phyloP scores from a whole-genome alignment of 2,797 vertebrate genomes.

The Selene dorsalis region DNA sequence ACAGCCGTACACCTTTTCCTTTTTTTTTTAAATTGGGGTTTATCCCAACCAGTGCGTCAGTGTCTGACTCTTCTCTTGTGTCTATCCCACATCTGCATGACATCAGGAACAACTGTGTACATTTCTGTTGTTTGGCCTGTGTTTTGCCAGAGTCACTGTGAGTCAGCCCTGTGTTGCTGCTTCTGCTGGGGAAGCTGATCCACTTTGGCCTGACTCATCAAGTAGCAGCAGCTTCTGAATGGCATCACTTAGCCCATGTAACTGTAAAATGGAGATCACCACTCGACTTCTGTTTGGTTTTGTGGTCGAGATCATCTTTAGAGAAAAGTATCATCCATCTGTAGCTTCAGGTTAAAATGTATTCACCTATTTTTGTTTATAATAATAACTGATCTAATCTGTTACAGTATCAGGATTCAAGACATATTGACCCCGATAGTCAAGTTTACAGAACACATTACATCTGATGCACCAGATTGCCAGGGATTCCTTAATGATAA shows the following conservation, averaged over 20 bases:
- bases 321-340: not conserved
- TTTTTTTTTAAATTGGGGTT: not conserved
- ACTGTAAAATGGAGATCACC: slow-evolving; percentile 13
- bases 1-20: slow-evolving; percentile 18
- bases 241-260: slow-evolving; percentile 21
- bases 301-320: not conserved
- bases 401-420: not conserved
- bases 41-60: slow-evolving; percentile 11
- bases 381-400: not conserved
- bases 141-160: not conserved
- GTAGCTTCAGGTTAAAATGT: not conserved
- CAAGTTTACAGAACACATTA: slow-evolving; percentile 10
- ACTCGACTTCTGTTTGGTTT: not conserved
- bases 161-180: not conserved
- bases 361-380: not conserved
- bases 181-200: slow-evolving; percentile 10
- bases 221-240: slow-evolving; percentile 18
- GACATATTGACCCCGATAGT: not conserved
- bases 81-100: slow-evolving; percentile 14
- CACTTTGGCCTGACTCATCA: not conserved
- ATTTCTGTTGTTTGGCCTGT: slow-evolving; percentile 3
- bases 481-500: slow-evolving; percentile 3
- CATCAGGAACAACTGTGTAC: not conserved
- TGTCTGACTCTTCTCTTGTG: slow-evolving; percentile 18
- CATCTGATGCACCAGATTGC: not conserved